Percentiles rank a stretch among this genome's conserved stretches.
These are phyloP conservation scores for Amphimallon solstitiale DNA, from an alignment of 2,888 invertebrate genomes.

Conservation along the genomic window DNA sequence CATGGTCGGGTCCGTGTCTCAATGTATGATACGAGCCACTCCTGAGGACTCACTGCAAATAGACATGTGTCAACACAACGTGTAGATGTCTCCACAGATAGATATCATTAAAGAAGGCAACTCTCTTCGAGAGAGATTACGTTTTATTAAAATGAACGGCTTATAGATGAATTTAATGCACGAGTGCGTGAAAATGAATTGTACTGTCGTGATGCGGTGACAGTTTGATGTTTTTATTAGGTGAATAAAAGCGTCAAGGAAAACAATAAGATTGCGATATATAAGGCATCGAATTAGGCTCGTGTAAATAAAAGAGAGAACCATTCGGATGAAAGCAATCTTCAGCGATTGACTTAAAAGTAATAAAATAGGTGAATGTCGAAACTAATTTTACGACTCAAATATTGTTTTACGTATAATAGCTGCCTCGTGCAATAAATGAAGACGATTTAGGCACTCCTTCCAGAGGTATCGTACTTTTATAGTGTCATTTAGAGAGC, in stretches of 20 bases:
- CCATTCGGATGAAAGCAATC: too few species aligned
- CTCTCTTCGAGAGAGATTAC: constrained; percentile 16
- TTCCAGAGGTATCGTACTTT: too few species aligned
- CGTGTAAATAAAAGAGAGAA: too few species aligned
- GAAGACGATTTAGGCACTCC: too few species aligned
- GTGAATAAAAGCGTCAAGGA: constrained; percentile 15
- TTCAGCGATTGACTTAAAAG: too few species aligned
- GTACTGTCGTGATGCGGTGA: background rate
- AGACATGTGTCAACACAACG: constrained; percentile 31
- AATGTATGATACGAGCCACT: constrained; percentile 18
- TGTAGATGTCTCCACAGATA: constrained; percentile 26
- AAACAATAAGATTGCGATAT: constrained; percentile 12
- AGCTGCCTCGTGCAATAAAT: too few species aligned
- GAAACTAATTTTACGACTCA: too few species aligned
- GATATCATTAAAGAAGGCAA: constrained; percentile 25
- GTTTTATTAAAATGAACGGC: constrained; percentile 22
- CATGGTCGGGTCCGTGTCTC: background rate
- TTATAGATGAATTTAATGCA: constrained; percentile 17
- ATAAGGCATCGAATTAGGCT: background rate
- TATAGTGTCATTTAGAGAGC: too few species aligned
- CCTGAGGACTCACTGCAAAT: constrained; percentile 13
- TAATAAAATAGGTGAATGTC: too few species aligned
- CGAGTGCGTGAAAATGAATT: constrained; percentile 4
- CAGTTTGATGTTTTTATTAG: constrained; percentile 23
- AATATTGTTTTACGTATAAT: too few species aligned